Conservation (phyloP, 2,797 vertebrate genomes). For the Rhinichthys osculus region DNA sequence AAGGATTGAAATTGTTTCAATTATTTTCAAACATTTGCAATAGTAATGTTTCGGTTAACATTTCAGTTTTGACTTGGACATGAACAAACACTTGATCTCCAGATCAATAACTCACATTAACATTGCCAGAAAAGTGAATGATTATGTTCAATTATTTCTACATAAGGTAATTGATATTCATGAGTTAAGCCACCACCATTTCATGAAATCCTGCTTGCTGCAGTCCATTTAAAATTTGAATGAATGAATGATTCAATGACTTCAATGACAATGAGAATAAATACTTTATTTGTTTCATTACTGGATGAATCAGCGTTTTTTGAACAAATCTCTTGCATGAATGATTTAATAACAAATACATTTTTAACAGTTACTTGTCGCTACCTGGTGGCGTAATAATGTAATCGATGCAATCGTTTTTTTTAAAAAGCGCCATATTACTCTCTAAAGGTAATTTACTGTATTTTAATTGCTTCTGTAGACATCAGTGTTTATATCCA, state of each 20-base stretch:
- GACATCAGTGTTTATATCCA: not conserved
- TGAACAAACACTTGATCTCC: not conserved
- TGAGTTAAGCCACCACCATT: not conserved
- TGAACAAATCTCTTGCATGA: not conserved
- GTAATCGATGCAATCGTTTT: not conserved
- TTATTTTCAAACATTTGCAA: not conserved
- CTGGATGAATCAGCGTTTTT: not conserved
- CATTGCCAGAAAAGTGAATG: not conserved
- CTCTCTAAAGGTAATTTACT: not conserved
- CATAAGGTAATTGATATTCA: not conserved
- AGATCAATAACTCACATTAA: not conserved
- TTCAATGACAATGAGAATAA: not conserved
- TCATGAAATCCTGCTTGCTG: not conserved
- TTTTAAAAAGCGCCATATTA: not conserved
- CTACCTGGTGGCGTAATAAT: not conserved
- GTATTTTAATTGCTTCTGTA: not conserved
- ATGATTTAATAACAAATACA: not conserved
- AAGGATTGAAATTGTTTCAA: not conserved
- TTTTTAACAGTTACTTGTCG: not conserved
- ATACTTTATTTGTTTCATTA: not conserved
- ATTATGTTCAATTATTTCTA: not conserved
- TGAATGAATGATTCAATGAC: not conserved
- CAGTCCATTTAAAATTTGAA: not conserved
- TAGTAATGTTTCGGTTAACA: not conserved
- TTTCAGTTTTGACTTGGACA: not conserved